Percentiles rank a stretch among this genome's conserved stretches.
Evolutionary conservation across 2,888 invertebrate genomes (phyloP).

Genomic region (Nipponacmea schrenckii): DNA sequence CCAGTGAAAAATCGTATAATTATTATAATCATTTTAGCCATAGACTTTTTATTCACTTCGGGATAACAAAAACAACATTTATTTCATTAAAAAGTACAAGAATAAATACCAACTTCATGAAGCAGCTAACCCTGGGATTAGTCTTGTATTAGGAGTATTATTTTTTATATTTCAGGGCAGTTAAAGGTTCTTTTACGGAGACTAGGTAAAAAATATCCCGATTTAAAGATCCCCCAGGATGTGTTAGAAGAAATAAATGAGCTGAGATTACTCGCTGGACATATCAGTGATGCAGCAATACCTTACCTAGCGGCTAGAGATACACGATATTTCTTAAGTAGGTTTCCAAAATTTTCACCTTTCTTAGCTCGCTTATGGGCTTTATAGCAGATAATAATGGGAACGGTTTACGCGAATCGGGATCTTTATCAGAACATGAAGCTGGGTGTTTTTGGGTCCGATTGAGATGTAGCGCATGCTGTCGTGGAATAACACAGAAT

Average conservation of each 20-base stretch:
- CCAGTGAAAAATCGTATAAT: no score
- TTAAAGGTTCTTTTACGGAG: constrained; percentile 44
- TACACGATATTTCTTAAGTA: constrained; percentile 49
- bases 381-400: neutral
- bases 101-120: no score
- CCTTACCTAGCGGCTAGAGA: constrained; percentile 43
- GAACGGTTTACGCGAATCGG: neutral
- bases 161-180: constrained; percentile 37
- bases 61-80: no score
- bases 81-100: no score
- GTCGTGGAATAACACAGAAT: no score
- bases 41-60: no score
- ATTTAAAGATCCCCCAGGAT: constrained; percentile 32
- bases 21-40: no score
- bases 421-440: neutral
- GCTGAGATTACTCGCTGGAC: constrained; percentile 36
- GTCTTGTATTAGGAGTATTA: no score
- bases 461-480: no score
- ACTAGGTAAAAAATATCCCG: constrained; percentile 32
- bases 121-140: no score
- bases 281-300: constrained; percentile 46
- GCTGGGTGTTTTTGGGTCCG: no score
- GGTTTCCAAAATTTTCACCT: constrained; percentile 20
- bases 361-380: neutral
- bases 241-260: constrained; percentile 34